phyloP scores from a whole-genome alignment of 2,113 vertebrate species.

The Notarius lentiginosus region DNA sequence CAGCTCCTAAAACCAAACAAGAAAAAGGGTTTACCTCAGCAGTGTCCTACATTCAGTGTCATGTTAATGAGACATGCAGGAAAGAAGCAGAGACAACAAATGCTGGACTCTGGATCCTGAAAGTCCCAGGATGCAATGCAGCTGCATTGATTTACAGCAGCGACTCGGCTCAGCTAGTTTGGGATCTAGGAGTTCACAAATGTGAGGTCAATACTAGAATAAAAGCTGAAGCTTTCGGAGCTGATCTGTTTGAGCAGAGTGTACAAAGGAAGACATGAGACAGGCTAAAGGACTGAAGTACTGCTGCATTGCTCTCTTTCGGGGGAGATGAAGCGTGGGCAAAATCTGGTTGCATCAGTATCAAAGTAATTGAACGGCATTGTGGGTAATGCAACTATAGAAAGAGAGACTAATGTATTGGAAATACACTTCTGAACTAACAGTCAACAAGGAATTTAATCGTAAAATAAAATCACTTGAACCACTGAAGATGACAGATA shows the following conservation, averaged over 20 bases:
- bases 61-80: neutral
- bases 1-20: too few species aligned
- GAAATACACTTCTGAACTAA: neutral
- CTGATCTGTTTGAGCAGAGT: too few species aligned
- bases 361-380: neutral
- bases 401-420: neutral
- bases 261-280: neutral
- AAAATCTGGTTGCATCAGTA: neutral
- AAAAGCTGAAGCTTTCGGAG: neutral
- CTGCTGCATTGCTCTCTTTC: neutral
- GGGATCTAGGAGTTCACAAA: neutral
- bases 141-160: neutral
- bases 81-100: neutral
- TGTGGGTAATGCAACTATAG: neutral
- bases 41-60: neutral
- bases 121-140: neutral
- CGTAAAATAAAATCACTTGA: neutral
- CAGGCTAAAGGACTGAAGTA: neutral
- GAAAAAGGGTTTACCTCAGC: neutral
- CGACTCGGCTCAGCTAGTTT: too few species aligned
- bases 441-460: neutral
- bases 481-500: neutral
- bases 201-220: neutral
- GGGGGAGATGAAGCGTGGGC: neutral
- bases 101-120: neutral